Evolutionary conservation across 2,113 vertebrate genomes (phyloP), one percentile per base, ranked within the genome.

Genomic region (Probosciger aterrimus): DNA sequence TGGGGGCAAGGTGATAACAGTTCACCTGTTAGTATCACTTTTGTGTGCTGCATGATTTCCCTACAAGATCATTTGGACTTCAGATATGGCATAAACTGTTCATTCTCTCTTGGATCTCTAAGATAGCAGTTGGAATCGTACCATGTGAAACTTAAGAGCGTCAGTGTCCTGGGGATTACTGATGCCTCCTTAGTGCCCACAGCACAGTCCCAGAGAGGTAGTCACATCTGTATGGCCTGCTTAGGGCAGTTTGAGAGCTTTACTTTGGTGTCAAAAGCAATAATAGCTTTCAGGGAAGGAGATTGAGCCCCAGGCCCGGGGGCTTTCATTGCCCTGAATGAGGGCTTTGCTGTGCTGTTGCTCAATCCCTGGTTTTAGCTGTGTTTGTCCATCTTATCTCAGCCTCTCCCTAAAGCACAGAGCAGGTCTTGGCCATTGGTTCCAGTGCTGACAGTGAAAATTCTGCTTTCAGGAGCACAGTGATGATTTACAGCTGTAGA

Each of bases 31-130:
- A 7, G 11, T 2, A 23, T 10, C 24, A 4, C 1, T 2, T 35
- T 15, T 43, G 41, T 14, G 46, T 22, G 68, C 1, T 28, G 16
- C n/a, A 4, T 24, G n/a, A 19, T 80, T 47, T 77, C n/a, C 37
- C 67, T 15, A 16, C 7, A 4, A 18, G 12, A 10, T n/a, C 53
- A 37, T 25, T 12, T 23, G 63, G 59, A 6, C 28, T 88, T 59
- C 27, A 46, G 3, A 27, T 10, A 0, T 4, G 10, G 28, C 4
- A 2, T 12, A 9, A 55, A 9, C 25, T 5, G 12, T 28, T 69
- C 6, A 1, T 53, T 84, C 7, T 50, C 41, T 19, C 46, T 27
- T 63, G 60, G 20, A 23, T n/a, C 62, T 77, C 53, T 14, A 11
- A 69, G 68, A 18, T 2, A 19, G 63, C 50, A 71, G 28, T 41